Evolutionary conservation across 2,888 invertebrate species (phyloP).

Genomic region (Ceramica pisi): DNA sequence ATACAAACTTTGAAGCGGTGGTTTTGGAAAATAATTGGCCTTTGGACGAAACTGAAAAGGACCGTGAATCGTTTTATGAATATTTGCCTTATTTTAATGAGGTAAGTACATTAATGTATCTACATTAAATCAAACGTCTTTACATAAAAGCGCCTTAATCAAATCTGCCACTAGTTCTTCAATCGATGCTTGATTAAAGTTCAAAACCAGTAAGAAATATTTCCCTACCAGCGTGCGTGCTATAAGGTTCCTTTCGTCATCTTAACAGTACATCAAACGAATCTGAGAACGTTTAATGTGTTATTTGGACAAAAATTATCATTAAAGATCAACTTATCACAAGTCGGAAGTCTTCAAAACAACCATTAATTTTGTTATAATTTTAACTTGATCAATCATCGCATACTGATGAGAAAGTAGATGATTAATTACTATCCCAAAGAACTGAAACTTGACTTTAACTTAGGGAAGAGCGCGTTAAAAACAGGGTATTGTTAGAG

Average conservation of each 20-base stretch:
- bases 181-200: background rate
- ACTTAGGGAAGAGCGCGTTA: background rate
- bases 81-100: constrained; percentile 88
- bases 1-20: constrained; percentile 81
- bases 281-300: background rate
- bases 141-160: no score
- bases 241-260: background rate
- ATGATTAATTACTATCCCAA: constrained; percentile 33
- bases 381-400: constrained; percentile 29
- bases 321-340: background rate
- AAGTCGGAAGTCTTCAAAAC: constrained; percentile 5
- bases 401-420: constrained; percentile 8
- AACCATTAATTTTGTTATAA: constrained; percentile 7
- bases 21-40: constrained; percentile 91
- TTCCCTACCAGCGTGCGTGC: background rate
- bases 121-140: background rate
- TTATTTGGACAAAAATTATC: background rate
- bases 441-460: constrained; percentile 7
- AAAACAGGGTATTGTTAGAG: background rate
- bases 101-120: constrained; percentile 74
- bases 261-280: background rate
- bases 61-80: constrained; percentile 75
- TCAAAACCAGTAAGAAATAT: background rate
- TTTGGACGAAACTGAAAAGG: constrained; percentile 79
- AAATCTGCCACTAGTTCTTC: background rate